Conservation (phyloP, 2,113 vertebrate species). For the Rhynchomys soricoides region DNA sequence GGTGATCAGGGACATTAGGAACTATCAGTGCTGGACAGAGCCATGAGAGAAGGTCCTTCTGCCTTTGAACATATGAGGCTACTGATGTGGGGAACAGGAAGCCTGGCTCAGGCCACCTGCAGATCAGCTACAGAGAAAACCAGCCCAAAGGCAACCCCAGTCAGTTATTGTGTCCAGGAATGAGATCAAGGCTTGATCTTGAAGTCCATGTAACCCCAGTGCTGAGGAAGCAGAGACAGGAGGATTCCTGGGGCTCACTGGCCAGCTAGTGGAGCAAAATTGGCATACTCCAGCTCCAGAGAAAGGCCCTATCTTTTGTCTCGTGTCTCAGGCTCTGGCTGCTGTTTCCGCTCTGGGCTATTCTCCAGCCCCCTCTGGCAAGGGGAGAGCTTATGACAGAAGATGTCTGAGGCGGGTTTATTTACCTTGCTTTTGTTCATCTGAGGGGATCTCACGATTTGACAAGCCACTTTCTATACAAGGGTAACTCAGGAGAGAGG, state of each 20-base stretch:
- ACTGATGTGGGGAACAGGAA: background rate
- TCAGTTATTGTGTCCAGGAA: background rate
- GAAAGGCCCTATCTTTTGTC: background rate
- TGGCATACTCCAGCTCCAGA: background rate
- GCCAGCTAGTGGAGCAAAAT: no score
- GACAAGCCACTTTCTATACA: slow-evolving; percentile 49
- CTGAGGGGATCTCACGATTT: background rate
- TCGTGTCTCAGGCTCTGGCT: background rate
- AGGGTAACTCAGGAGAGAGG: slow-evolving; percentile 22
- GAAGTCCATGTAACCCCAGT: background rate
- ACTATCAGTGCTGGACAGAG: background rate
- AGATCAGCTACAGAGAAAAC: background rate
- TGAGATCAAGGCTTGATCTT: background rate
- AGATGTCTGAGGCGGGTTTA: background rate
- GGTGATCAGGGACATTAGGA: background rate
- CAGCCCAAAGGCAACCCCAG: background rate
- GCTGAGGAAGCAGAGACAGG: background rate
- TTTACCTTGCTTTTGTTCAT: slow-evolving; percentile 13
- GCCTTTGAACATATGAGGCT: background rate
- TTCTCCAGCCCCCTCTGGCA: background rate
- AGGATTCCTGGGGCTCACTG: background rate
- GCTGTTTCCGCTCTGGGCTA: background rate
- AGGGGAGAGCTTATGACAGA: background rate
- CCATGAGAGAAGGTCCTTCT: background rate
- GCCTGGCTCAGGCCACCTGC: background rate